Base-by-base conservation (phyloP, 2,113 vertebrate species). In the Ictalurus punctatus region DNA sequence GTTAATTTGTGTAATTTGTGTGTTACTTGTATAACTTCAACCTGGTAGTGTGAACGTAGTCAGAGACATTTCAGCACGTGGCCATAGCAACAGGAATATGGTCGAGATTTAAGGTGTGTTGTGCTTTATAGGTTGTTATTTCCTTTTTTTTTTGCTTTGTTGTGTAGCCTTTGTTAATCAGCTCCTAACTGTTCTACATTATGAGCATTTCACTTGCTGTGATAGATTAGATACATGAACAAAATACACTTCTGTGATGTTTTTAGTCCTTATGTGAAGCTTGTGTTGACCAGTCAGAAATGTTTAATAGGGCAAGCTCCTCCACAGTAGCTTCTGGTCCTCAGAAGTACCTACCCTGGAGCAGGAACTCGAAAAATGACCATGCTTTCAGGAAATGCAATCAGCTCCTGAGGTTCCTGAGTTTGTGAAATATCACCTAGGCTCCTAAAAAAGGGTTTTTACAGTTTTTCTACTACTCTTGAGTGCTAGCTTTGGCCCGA, bases 341-440 rank as follows among this genome's bases (percentile, higher is more conserved):
- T 4, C 76, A 79, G 25, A 79, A 27, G 16, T 82, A 4, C 52
- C n/a, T 7, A 58, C 23, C 13, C 27, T 80, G 10, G n/a, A 82
- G 54, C 27, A 21, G 27, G 9, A 21, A 58, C 3, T 48, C 3
- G 19, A 12, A 48, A 80, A 80, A 80, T 52, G 4, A 3, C 44
- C 76, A 54, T 80, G 78, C 48, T 16, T 79, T 52, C 44, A 80
- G 78, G 78, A 80, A 80, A 80, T 80, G 78, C 16, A 80, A 80
- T 80, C 25, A 58, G 79, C 54, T 82, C 25, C 79, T 82, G 52
- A 19, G 3, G 5, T 82, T 58, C 52, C 52, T 82, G 48, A 81
- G 27, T 82, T 82, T 82, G 27, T 82, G 16, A 82, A 30, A 58
- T 21, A 82, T 30, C 52, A 81, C 25, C 52, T 34, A 8, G 79